Evolutionary conservation across 37 sponge, comb jelly and placozoan genomes (phyloP).

Genomic region (Eunapius fragilis): DNA sequence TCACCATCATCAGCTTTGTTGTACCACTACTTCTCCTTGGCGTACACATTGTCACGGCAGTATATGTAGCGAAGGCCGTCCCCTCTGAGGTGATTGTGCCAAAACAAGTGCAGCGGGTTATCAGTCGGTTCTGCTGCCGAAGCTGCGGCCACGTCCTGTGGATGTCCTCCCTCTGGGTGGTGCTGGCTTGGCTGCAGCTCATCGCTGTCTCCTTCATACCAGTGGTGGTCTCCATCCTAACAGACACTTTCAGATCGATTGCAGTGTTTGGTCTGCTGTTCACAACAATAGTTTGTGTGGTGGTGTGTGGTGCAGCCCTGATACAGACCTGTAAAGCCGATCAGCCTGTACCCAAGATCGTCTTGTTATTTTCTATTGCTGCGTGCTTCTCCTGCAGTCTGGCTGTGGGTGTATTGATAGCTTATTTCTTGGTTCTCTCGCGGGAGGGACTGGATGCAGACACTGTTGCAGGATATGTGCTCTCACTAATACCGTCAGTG

Average conservation of each 20-base stretch:
- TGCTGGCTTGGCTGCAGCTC: neutral
- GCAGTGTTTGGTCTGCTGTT: neutral
- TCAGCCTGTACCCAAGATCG: neutral
- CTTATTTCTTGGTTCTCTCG: neutral
- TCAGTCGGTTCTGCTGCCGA: neutral
- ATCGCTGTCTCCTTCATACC: neutral
- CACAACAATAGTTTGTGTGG: neutral
- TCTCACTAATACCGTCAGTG: neutral
- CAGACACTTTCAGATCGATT: neutral
- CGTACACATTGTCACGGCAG: neutral
- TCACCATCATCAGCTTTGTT: neutral
- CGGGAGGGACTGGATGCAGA: neutral
- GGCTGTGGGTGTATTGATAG: neutral
- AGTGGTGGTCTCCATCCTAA: neutral
- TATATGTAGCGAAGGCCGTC: neutral
- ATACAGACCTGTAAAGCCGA: neutral
- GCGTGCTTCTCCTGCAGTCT: neutral
- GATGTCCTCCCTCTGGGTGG: neutral
- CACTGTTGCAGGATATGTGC: neutral
- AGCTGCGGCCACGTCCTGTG: neutral
- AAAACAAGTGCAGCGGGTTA: neutral
- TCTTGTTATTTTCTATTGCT: neutral
- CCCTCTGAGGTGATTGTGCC: neutral
- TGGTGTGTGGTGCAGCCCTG: neutral
- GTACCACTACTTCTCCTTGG: neutral